Conservation (phyloP, 2,888 invertebrate genomes). For the Odontomyia ornata region DNA sequence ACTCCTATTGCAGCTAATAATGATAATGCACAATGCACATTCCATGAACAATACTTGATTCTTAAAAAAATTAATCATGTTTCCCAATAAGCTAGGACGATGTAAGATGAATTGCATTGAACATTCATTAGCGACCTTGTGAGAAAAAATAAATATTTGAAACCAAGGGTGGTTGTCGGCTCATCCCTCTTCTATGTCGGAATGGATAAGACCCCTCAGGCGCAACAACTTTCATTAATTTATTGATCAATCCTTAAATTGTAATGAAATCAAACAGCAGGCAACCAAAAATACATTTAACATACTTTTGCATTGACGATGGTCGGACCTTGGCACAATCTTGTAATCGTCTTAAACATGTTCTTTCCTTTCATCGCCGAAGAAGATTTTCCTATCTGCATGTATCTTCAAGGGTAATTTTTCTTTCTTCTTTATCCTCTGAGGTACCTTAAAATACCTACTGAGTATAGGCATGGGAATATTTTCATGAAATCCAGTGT, state of each 20-base stretch:
- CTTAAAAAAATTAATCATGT: no score
- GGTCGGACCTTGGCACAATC: neutral
- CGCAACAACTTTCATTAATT: neutral
- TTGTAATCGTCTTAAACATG: neutral
- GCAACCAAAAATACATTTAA: neutral
- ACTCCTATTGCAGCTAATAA: no score
- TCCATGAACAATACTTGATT: no score
- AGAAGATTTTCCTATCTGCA: neutral
- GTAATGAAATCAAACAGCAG: conserved; percentile 10
- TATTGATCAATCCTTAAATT: neutral
- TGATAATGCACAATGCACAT: no score
- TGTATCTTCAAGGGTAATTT: conserved; percentile 3
- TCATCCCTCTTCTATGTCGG: neutral
- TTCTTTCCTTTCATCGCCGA: neutral
- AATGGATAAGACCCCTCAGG: no score
- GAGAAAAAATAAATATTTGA: neutral
- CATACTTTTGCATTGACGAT: neutral
- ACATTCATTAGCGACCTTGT: neutral
- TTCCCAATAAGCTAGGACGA: no score
- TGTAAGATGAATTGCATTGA: neutral
- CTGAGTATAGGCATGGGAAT: no score
- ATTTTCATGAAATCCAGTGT: neutral
- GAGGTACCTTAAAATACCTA: neutral
- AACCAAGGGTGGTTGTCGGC: neutral
- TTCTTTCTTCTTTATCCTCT: neutral